Conservation (phyloP, 2,113 vertebrate species). For the Cercopithecus mona region DNA sequence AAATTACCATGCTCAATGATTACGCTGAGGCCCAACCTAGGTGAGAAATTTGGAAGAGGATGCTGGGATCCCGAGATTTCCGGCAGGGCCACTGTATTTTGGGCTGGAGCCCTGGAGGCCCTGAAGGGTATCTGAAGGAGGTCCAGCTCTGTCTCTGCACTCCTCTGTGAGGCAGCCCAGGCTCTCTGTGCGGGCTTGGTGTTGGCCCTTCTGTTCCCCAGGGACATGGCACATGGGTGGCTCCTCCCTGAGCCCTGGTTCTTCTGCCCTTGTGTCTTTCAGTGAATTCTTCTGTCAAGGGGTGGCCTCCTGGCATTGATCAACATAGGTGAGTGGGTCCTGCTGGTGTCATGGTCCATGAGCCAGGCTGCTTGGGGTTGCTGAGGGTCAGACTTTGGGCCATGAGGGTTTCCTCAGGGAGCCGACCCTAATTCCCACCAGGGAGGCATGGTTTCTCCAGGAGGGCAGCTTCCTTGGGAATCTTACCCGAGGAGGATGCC, state of each 20-base stretch:
- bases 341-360: not conserved
- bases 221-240: no score
- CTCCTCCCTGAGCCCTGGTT: not conserved
- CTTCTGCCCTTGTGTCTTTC: not conserved
- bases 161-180: not conserved
- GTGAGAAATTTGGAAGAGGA: not conserved
- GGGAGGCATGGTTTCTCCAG: no score
- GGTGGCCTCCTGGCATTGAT: not conserved
- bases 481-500: no score
- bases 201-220: no score
- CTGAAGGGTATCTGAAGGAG: not conserved
- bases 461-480: no score
- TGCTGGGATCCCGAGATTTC: not conserved
- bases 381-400: not conserved
- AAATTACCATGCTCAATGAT: no score
- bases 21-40: not conserved
- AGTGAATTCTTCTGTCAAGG: not conserved
- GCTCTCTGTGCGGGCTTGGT: not conserved
- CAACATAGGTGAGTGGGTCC: not conserved
- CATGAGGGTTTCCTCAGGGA: not conserved
- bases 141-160: fast-evolving
- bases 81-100: not conserved
- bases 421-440: no score
- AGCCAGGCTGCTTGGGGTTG: not conserved
- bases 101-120: not conserved